Conservation (phyloP, 2,888 invertebrate genomes). For the Tetropium fuscum region DNA sequence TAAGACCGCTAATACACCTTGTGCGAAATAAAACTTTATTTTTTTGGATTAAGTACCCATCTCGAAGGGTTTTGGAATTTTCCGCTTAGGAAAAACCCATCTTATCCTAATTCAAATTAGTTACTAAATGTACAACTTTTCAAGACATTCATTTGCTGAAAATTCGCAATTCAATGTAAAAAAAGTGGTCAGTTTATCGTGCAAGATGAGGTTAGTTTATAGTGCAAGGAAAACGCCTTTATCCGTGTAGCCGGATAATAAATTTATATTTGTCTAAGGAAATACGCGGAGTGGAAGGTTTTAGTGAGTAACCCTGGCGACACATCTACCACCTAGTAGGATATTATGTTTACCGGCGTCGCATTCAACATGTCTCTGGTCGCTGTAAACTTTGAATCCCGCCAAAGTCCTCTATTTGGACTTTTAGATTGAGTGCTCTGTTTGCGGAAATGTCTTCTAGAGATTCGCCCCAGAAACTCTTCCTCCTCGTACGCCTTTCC, state of each 20-base stretch:
- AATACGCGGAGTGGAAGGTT: conserved; percentile 24
- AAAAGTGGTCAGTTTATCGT: no score
- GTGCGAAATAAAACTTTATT: background rate
- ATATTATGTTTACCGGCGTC: conserved; percentile 33
- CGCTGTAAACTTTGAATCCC: conserved; percentile 42
- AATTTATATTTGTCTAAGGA: conserved; percentile 26
- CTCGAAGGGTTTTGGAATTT: no score
- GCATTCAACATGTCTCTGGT: conserved; percentile 31
- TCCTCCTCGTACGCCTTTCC: conserved; percentile 31
- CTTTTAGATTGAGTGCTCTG: conserved; percentile 56
- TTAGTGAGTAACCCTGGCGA: conserved; percentile 27
- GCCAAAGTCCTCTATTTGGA: conserved; percentile 50
- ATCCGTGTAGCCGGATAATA: no score
- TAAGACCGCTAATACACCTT: background rate
- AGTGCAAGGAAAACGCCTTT: no score
- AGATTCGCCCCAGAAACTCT: conserved; percentile 31
- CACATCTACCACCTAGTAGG: conserved; percentile 22
- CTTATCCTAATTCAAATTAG: no score
- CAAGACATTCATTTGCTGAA: no score
- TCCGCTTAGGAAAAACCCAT: no score
- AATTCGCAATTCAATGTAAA: no score
- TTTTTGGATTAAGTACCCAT: conserved; percentile 6
- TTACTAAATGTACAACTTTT: no score
- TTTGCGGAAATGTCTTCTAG: conserved; percentile 55
- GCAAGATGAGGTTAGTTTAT: no score